phyloP scores from a whole-genome alignment of 1,140 invertebrate species.

The Bombus consobrinus region DNA sequence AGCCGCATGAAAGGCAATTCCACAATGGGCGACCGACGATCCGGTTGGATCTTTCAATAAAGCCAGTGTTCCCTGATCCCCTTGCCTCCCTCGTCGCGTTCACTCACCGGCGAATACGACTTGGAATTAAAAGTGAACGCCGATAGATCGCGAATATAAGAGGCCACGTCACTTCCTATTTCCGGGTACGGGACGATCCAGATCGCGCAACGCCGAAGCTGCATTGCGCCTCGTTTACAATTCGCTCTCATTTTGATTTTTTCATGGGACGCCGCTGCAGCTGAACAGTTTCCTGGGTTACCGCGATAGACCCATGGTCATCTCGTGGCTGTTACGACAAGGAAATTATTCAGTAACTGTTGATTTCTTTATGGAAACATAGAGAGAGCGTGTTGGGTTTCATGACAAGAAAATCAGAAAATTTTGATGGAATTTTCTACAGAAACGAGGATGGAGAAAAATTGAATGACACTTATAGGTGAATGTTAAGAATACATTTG shows the following conservation, averaged over 20 bases:
- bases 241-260: neutral
- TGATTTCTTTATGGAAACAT: neutral
- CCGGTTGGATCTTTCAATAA: slow-evolving; percentile 32
- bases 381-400: neutral
- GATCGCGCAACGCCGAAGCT: neutral
- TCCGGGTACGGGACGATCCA: neutral
- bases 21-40: slow-evolving; percentile 50
- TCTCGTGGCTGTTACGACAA: neutral
- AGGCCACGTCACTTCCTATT: slow-evolving; percentile 22
- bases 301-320: neutral
- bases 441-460: too few relatives aligned
- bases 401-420: neutral
- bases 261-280: neutral
- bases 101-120: neutral
- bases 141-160: slow-evolving; percentile 21
- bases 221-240: slow-evolving; percentile 17
- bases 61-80: neutral
- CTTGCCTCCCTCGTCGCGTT: slow-evolving; percentile 2
- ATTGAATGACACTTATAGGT: too few relatives aligned
- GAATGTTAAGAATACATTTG: too few relatives aligned
- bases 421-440: neutral
- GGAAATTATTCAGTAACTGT: neutral
- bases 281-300: neutral
- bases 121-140: slow-evolving; percentile 17
- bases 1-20: slow-evolving; percentile 69